Percentiles rank a stretch among this genome's conserved stretches.
phyloP scores from a whole-genome alignment of 1,140 invertebrate species.

The Bicyclus anynana region DNA sequence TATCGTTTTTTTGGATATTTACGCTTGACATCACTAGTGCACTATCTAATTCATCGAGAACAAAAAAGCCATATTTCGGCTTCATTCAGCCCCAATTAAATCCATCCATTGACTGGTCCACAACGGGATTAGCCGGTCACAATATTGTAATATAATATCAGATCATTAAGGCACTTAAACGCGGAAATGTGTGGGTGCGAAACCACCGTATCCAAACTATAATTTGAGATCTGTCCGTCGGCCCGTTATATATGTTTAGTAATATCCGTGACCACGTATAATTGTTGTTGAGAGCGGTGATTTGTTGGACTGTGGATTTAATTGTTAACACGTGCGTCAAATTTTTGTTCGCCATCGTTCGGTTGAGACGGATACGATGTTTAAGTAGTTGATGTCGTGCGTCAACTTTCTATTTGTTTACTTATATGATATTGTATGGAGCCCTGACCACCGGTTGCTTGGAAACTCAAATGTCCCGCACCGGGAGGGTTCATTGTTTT shows the following conservation, averaged over 20 bases:
- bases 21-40: constrained; percentile 8
- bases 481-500: too few species aligned
- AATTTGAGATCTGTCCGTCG: constrained; percentile 67
- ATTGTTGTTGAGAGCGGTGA: constrained; percentile 55
- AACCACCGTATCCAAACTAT: constrained; percentile 74
- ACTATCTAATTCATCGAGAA: not conserved
- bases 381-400: constrained; percentile 33
- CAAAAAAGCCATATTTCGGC: constrained; percentile 43
- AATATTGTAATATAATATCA: constrained; percentile 73
- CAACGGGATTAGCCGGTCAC: constrained; percentile 48
- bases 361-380: constrained; percentile 24
- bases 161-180: constrained; percentile 68
- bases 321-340: constrained; percentile 69
- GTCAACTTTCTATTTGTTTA: constrained; percentile 52
- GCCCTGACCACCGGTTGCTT: too few species aligned
- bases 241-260: constrained; percentile 58
- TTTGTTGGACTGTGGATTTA: constrained; percentile 61
- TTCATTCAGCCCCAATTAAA: constrained; percentile 56
- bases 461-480: too few species aligned
- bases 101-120: constrained; percentile 47
- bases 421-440: too few species aligned
- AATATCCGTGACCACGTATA: constrained; percentile 63
- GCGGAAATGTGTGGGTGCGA: constrained; percentile 74
- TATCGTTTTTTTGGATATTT: not conserved
- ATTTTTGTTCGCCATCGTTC: constrained; percentile 39